Evolutionary conservation across 2,888 invertebrate species (phyloP).

Genomic region (Mythimna vitellina): DNA sequence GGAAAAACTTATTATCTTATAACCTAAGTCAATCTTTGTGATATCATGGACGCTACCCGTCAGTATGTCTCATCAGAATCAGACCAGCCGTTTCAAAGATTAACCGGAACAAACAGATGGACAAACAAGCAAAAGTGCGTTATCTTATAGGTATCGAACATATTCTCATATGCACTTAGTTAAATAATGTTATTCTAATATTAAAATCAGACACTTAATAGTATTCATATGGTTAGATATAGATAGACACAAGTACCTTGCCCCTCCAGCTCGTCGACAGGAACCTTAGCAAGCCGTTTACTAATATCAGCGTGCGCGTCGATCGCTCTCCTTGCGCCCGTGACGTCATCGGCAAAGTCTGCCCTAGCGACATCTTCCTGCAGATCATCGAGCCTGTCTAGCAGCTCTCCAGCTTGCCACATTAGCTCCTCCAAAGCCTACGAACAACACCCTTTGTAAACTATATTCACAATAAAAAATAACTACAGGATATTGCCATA

Average conservation of each 20-base stretch:
- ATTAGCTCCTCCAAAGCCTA: conserved; percentile 97
- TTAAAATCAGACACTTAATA: no score
- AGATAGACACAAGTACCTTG: conserved; percentile 92
- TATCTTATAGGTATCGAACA: no score
- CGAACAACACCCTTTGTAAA: conserved; percentile 20
- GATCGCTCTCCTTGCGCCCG: conserved; percentile 97
- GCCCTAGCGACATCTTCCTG: conserved; percentile 98
- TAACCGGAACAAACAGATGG: no score
- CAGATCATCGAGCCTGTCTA: conserved; percentile 97
- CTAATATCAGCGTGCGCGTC: conserved; percentile 98
- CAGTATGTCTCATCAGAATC: no score
- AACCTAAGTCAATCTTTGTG: no score
- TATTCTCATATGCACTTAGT: no score
- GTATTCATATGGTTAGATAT: no score
- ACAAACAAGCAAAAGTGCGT: no score
- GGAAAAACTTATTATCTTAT: no score
- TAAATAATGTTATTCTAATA: no score
- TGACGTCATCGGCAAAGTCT: conserved; percentile 98
- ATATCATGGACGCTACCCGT: no score
- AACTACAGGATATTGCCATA: background rate
- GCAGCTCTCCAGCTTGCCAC: conserved; percentile 98
- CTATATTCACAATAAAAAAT: background rate
- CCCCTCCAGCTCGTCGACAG: conserved; percentile 97
- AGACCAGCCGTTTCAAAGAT: no score
- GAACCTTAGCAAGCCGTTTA: conserved; percentile 97